Percentiles rank a stretch among this genome's conserved stretches.
Conservation (phyloP, 2,797 vertebrate species). For the Sebastes variabilis region DNA sequence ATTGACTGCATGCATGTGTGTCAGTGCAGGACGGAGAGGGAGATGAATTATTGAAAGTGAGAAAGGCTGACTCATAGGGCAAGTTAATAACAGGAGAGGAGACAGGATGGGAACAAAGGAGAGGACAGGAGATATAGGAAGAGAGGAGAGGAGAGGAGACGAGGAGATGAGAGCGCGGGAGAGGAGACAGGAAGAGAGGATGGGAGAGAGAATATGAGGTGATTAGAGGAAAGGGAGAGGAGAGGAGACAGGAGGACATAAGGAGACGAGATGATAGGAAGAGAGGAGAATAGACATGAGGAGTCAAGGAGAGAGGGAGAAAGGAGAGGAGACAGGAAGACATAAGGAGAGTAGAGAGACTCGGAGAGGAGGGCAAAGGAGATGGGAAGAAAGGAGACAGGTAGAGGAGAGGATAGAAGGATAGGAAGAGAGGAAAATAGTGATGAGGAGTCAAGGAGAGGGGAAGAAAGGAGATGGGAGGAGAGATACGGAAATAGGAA, state of each 20-base stretch:
- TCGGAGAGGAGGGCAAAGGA: too few species aligned
- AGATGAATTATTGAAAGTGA: slow-evolving; percentile 48
- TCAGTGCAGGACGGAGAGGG: slow-evolving; percentile 10
- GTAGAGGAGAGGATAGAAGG: neutral
- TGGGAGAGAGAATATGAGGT: too few species aligned
- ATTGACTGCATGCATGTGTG: slow-evolving; percentile 1
- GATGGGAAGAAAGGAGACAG: neutral
- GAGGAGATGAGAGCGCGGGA: too few species aligned
- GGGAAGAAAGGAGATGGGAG: neutral
- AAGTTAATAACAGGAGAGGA: slow-evolving; percentile 20
- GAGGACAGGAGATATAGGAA: neutral
- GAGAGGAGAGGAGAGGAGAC: neutral
- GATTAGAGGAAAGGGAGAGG: too few species aligned
- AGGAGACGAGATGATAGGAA: neutral
- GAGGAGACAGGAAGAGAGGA: too few species aligned
- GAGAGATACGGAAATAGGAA: too few species aligned
- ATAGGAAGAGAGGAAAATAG: neutral
- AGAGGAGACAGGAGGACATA: too few species aligned
- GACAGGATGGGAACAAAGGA: neutral
- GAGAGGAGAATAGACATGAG: neutral
- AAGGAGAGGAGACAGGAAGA: too few species aligned
- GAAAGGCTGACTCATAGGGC: slow-evolving; percentile 14
- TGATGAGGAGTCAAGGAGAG: neutral
- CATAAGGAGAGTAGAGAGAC: rapidly evolving
- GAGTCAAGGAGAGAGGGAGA: too few species aligned